A percentile compares a stretch with the other conserved stretches of the same genome.
Evolutionary conservation across 1,140 invertebrate genomes (phyloP).

Genomic region (Apis mellifera): Amel_HAv3.1 CM009935.2:6666501-6667000

Average conservation of each 20-base stretch:
- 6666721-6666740: slow-evolving; percentile 96
- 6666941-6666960: no score
- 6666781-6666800: slow-evolving; percentile 41
- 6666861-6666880: no score
- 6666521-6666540: slow-evolving; percentile 12
- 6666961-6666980: no score
- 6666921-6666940: no score
- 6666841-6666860: not conserved
- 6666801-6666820: not conserved
- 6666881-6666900: no score
- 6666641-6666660: slow-evolving; percentile 41
- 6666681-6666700: slow-evolving; percentile 89
- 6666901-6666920: no score
- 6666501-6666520: slow-evolving; percentile 54
- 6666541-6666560: slow-evolving; percentile 47
- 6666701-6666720: slow-evolving; percentile 95
- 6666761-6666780: slow-evolving; percentile 66
- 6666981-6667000: not conserved
- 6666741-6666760: slow-evolving; percentile 94
- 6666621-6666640: slow-evolving; percentile 44
- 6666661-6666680: slow-evolving; percentile 81
- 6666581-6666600: slow-evolving; percentile 61
- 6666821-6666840: slow-evolving; percentile 51
- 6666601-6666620: slow-evolving; percentile 25
- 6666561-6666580: slow-evolving; percentile 49